Evolutionary conservation across 2,888 invertebrate species (phyloP), one percentile per base, ranked within the genome.

Genomic region (Drosophila atroscutellata): DNA sequence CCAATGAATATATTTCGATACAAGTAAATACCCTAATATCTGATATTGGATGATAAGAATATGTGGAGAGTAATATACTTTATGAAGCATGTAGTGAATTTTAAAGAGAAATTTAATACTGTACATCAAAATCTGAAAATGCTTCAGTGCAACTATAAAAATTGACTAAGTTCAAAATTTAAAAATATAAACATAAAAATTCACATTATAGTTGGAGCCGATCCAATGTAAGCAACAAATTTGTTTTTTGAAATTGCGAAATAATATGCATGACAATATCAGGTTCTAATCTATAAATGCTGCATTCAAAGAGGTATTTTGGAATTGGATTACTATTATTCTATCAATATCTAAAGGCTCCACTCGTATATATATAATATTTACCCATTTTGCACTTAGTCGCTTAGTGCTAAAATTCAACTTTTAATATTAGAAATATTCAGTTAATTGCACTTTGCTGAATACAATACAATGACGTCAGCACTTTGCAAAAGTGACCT

Each of bases 311-410:
- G 37, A 13, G 18, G 39, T 36, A 32, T 32, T 32, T 32, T 32
- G 32, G 32, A 32, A n/a, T 26, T 45, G 64, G 15, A 7, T 30
- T 52, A 9, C 36, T 34, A 54, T 18, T 11, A 7, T 32, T 54
- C 24, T 20, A 42, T 28, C 15, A 11, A 6, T 26, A 26, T 30
- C 30, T 49, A 47, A 11, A 30, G 36, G 8, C 26, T 61, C 1
- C 11, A 36, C 7, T 9, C 20, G 20, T 3, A 3, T 20, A 42
- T 42, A 42, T 45, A 42, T 20, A 20, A 5, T 88, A 83, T 68
- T 83, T 83, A 83, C 89, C 83, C 83, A 83, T 83, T 72, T 52
- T 58, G 42, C 59, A 20, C 64, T 36, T 34, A n/a, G 34, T 28
- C 9, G 55, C 49, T 66, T 67, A 55, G 65, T 68, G 63, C 4